These are phyloP conservation scores for Aelia acuminata DNA, from an alignment of 2,888 invertebrate genomes.

Conservation along the genomic window DNA sequence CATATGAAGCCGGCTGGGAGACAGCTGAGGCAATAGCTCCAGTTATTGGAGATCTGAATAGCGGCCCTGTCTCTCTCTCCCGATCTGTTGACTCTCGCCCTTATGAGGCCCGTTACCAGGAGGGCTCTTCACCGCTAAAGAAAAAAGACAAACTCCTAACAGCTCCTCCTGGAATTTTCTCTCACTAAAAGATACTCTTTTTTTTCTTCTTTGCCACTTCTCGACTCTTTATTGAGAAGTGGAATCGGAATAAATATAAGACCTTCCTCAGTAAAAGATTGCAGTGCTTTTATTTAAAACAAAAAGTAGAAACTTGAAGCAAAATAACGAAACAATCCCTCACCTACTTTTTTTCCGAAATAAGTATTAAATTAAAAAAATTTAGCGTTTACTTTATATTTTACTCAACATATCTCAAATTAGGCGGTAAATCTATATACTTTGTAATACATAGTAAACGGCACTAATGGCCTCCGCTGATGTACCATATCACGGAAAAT, in stretches of 20 bases:
- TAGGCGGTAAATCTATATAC: too few species aligned
- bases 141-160: constrained; percentile 41
- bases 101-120: constrained; percentile 16
- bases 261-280: neutral
- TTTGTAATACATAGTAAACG: too few species aligned
- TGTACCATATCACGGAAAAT: too few species aligned
- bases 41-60: constrained; percentile 11
- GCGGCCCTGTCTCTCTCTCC: constrained; percentile 16
- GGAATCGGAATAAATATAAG: neutral
- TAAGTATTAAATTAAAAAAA: too few species aligned
- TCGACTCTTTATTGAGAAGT: neutral
- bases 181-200: neutral
- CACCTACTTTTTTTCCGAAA: too few species aligned
- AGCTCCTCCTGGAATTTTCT: constrained; percentile 38
- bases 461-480: too few species aligned
- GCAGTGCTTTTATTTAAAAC: neutral
- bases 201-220: neutral
- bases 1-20: constrained; percentile 6
- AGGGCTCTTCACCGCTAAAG: constrained; percentile 17
- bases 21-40: neutral
- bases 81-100: neutral
- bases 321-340: neutral
- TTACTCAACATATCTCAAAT: too few species aligned
- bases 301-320: neutral
- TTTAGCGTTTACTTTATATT: too few species aligned